Evolutionary conservation across 2,797 vertebrate genomes (phyloP).

Genomic region (Sciurus vulgaris): DNA sequence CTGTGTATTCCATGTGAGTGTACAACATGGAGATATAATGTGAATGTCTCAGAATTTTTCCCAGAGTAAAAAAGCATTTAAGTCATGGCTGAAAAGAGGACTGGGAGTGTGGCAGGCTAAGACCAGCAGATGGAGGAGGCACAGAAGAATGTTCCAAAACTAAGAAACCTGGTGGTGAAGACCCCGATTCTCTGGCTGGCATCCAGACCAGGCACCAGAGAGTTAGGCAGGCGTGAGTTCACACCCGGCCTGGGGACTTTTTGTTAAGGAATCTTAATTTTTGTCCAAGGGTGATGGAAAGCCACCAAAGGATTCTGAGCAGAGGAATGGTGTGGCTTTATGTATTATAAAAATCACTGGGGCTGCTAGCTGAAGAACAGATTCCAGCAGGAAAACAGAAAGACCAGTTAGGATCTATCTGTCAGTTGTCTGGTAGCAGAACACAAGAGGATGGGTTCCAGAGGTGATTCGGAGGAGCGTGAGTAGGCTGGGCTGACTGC

Average conservation of each 20-base stretch:
- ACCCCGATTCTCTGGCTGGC: background rate
- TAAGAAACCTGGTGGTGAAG: background rate
- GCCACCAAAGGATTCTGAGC: background rate
- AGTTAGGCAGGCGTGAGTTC: background rate
- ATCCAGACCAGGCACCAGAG: background rate
- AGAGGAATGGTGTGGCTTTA: background rate
- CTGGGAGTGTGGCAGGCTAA: background rate
- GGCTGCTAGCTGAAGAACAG: background rate
- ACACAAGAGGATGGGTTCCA: background rate
- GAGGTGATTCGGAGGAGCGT: background rate
- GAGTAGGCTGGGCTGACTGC: background rate
- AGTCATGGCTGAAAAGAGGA: background rate
- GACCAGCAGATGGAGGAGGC: background rate
- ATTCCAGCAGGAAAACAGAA: background rate
- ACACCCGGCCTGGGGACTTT: background rate
- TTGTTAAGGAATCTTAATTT: background rate
- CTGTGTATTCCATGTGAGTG: background rate
- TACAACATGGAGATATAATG: background rate
- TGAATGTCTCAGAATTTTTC: background rate
- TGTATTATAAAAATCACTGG: background rate
- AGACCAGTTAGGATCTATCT: background rate
- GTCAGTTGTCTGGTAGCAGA: rapidly evolving
- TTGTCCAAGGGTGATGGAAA: background rate
- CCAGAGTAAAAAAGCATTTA: conserved; percentile 3
- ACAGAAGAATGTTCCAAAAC: background rate